phyloP scores from a whole-genome alignment of 1,140 invertebrate genomes.

The Calycopis cecrops region DNA sequence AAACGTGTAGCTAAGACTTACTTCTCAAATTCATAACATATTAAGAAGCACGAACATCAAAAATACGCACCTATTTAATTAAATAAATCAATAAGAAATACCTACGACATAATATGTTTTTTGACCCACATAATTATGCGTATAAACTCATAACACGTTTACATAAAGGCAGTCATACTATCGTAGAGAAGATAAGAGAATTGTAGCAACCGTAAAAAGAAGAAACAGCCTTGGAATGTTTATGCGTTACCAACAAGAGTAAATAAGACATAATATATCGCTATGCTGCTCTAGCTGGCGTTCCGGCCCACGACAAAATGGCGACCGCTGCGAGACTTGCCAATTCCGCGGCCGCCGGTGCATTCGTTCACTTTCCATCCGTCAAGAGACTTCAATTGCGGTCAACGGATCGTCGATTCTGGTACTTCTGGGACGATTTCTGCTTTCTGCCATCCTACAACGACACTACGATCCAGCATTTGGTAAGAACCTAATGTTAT shows the following conservation, averaged over 20 bases:
- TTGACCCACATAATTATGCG: no score
- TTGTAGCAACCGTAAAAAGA: no score
- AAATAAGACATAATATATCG: slow-evolving; percentile 20
- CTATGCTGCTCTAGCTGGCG: slow-evolving; percentile 40
- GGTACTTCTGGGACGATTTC: slow-evolving; percentile 11
- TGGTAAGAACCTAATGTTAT: slow-evolving; percentile 24
- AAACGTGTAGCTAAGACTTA: no score
- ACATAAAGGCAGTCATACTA: no score
- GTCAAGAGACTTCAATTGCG: slow-evolving; percentile 27
- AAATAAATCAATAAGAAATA: no score
- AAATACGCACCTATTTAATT: no score
- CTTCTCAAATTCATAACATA: no score
- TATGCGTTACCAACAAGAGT: slow-evolving; percentile 2
- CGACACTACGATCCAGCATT: slow-evolving; percentile 8
- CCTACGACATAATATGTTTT: no score
- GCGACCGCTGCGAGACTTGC: slow-evolving; percentile 31
- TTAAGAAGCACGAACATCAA: no score
- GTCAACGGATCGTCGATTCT: slow-evolving; percentile 15
- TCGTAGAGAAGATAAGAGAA: no score
- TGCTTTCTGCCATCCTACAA: slow-evolving; percentile 6
- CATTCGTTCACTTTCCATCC: slow-evolving; percentile 34
- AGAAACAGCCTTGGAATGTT: no score
- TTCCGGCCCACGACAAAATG: slow-evolving; percentile 46
- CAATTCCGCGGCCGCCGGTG: slow-evolving; percentile 21
- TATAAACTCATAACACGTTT: no score